Percentiles rank a stretch among this genome's conserved stretches.
Conservation (phyloP, 2,888 invertebrate species). For the Auanema freiburgensis region DNA sequence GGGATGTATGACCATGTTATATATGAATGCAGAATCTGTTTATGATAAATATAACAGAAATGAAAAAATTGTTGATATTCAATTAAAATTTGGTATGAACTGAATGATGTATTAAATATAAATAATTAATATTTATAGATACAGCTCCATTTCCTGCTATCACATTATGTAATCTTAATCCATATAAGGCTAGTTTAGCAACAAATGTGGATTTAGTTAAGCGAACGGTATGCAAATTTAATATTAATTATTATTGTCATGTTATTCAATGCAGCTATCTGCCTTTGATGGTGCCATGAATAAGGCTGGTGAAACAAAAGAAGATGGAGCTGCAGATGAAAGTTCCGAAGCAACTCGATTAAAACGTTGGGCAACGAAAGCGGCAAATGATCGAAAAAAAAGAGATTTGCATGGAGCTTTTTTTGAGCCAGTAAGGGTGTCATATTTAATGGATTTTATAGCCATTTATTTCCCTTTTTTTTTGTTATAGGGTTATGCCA, state of each 20-base stretch:
- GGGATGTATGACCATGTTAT: slow-evolving; percentile 57
- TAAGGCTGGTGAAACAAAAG: slow-evolving; percentile 43
- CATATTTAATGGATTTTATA: background rate
- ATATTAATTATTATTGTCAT: slow-evolving; percentile 9
- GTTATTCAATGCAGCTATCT: slow-evolving; percentile 29
- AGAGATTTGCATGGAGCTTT: slow-evolving; percentile 39
- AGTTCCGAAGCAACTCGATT: slow-evolving; percentile 7
- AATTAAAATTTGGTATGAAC: slow-evolving; percentile 55
- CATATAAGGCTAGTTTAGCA: slow-evolving; percentile 59
- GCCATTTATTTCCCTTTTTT: slow-evolving; percentile 6
- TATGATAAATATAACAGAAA: slow-evolving; percentile 58
- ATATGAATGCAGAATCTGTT: slow-evolving; percentile 56
- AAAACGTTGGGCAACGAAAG: slow-evolving; percentile 6
- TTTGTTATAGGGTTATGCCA: slow-evolving; percentile 33
- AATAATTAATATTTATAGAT: slow-evolving; percentile 24
- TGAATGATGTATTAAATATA: background rate
- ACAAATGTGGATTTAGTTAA: slow-evolving; percentile 53
- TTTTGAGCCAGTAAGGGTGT: slow-evolving; percentile 36
- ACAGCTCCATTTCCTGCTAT: slow-evolving; percentile 61
- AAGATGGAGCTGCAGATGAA: slow-evolving; percentile 15
- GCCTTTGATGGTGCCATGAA: slow-evolving; percentile 59
- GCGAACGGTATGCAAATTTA: slow-evolving; percentile 41
- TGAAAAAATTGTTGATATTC: slow-evolving; percentile 63
- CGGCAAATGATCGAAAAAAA: slow-evolving; percentile 18
- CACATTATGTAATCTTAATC: slow-evolving; percentile 62